Base-by-base conservation (phyloP, 2,113 vertebrate species). In the Eonycteris spelaea region DNA sequence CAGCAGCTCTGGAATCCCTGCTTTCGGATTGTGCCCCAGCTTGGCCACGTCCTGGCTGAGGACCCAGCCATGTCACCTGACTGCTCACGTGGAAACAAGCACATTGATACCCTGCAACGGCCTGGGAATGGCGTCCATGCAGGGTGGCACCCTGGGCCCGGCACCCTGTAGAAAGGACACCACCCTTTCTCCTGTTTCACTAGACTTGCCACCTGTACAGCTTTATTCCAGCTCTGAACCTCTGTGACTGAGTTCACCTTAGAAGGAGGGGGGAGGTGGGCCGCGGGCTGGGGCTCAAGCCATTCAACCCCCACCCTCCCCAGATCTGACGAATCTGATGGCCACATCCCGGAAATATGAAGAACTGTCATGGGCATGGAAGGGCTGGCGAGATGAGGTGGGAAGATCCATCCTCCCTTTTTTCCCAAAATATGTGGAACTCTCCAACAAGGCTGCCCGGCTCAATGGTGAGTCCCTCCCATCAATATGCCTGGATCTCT, bases 271-370 rank as follows among this genome's bases (percentile, higher is more conserved):
- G 55, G 57, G 77, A 67, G 43, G 13, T 43, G 55, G 90, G 70
- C 33, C 15, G 4, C 45, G 68, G 65, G 22, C 45, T 38, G 5
- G 70, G 26, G 10, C 84, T 95, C 7, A 43, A 87, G 55, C 75
- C 78, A 24, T 67, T 45, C 16, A 8, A 18, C 55, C 18, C 21
- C 28, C 7, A 28, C 40, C 22, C 8, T 12, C 30, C 79, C 55
- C 97, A 99, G 99, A 99, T 95, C 99, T 99, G 95, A 99, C 99
- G 10, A 96, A 98, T 84, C 98, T 98, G 90, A 99, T 99, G 99
- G 99, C 99, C 68, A 98, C 98, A 28, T 99, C 99, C 63, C 98
- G 98, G 92, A 98, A 99, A 85, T 99, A 99, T 0, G 95, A 99
- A 0, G 99, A 99, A 45, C 98, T 99, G 65, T 93, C 99, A 10